Conservation (phyloP, 2,888 invertebrate species). For the Sisyra nigra region DNA sequence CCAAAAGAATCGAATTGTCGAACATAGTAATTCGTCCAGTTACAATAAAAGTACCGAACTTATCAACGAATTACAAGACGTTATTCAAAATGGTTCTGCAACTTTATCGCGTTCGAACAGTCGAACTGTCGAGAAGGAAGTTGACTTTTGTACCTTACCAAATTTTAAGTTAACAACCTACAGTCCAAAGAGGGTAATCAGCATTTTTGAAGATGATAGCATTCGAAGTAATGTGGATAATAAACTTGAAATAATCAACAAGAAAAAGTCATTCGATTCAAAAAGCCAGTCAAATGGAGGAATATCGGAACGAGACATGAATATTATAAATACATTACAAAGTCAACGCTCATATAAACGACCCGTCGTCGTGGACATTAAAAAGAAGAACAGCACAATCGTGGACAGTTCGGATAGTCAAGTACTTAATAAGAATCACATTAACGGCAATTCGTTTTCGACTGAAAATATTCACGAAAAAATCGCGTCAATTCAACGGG, state of each 20-base stretch:
- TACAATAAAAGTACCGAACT: constrained; percentile 13
- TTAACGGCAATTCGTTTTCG: constrained; percentile 10
- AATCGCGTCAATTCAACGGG: constrained; percentile 14
- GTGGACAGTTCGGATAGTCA: neutral
- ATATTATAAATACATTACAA: constrained; percentile 6
- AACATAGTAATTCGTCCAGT: constrained; percentile 5
- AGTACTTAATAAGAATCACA: constrained; percentile 4
- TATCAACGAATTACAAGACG: constrained; percentile 17
- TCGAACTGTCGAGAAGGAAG: constrained; percentile 5
- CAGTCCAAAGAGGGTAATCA: constrained; percentile 25
- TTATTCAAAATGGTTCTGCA: constrained; percentile 12
- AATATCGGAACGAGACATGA: constrained; percentile 8
- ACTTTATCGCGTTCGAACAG: constrained; percentile 8
- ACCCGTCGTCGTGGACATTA: constrained; percentile 3
- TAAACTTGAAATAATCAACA: constrained; percentile 8
- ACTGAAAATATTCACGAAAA: constrained; percentile 7
- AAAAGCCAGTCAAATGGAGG: constrained; percentile 2
- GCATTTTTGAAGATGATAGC: constrained; percentile 28
- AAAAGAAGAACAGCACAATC: neutral
- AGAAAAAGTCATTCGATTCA: neutral
- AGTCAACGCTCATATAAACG: neutral
- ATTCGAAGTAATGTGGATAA: constrained; percentile 23
- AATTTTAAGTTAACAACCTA: constrained; percentile 30
- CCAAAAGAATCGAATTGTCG: constrained; percentile 4
- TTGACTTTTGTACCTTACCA: constrained; percentile 18